These are phyloP conservation scores for Exocentrus adspersus DNA, from an alignment of 2,888 invertebrate genomes.

Conservation along the genomic window DNA sequence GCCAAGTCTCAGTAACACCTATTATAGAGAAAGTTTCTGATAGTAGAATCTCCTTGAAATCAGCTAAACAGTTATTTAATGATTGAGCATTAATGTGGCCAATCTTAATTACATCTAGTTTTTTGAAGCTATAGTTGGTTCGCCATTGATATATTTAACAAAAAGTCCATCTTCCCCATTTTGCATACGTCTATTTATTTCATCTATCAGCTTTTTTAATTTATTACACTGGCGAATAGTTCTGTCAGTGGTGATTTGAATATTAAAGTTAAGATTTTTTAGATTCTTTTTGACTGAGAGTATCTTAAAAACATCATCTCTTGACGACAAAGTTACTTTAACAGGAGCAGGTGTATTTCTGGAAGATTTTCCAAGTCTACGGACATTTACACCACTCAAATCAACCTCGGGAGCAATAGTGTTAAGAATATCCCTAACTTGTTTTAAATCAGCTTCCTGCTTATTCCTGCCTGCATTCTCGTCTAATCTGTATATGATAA, in stretches of 20 bases:
- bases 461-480: too few relatives aligned
- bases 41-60: slow-evolving; percentile 12
- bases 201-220: slow-evolving; percentile 9
- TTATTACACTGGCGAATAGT: slow-evolving; percentile 9
- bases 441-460: too few relatives aligned
- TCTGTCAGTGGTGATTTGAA: slow-evolving; percentile 22
- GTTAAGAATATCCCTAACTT: slow-evolving; percentile 8
- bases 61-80: slow-evolving; percentile 16
- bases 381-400: neutral
- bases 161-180: slow-evolving; percentile 15
- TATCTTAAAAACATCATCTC: slow-evolving; percentile 13
- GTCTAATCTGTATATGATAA: too few relatives aligned
- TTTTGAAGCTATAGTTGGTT: slow-evolving; percentile 19
- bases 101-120: slow-evolving; percentile 6
- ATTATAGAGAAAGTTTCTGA: slow-evolving; percentile 11
- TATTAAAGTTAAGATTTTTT: slow-evolving; percentile 4
- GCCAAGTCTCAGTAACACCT: slow-evolving; percentile 17
- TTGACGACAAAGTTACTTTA: slow-evolving; percentile 5
- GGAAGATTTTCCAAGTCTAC: slow-evolving; percentile 3
- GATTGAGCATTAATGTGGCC: slow-evolving; percentile 18
- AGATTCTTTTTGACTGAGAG: slow-evolving; percentile 14
- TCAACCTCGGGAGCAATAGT: slow-evolving; percentile 15
- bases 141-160: slow-evolving; percentile 16
- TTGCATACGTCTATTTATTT: slow-evolving; percentile 14
- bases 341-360: slow-evolving; percentile 5